Conservation (phyloP, 2,113 vertebrate genomes). For the Microtus oregoni region DNA sequence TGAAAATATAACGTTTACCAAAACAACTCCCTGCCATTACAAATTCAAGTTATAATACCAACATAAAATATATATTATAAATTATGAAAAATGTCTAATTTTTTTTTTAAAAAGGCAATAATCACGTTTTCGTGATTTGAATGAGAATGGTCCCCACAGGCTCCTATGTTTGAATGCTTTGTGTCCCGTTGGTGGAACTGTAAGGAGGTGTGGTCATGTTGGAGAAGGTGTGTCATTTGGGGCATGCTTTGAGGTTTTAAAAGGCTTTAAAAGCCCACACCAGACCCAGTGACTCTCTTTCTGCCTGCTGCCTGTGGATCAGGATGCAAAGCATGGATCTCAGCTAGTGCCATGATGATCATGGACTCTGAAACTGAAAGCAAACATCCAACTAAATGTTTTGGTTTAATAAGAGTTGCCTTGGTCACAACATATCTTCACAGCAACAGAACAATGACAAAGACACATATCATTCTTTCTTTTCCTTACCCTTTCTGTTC, state of each 20-base stretch:
- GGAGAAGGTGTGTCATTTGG: neutral
- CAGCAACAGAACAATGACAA: neutral
- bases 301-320: neutral
- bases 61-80: neutral
- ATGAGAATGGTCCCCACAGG: neutral
- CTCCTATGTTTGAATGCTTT: neutral
- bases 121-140: neutral
- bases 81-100: neutral
- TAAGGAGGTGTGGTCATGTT: neutral
- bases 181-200: neutral
- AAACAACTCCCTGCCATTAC: neutral
- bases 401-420: neutral
- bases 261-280: neutral
- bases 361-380: neutral
- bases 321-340: neutral
- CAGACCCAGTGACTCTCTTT: neutral
- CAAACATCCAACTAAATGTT: neutral
- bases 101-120: neutral
- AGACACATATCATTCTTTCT: neutral
- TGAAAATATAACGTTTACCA: neutral
- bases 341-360: too few species aligned
- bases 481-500: conserved; percentile 79
- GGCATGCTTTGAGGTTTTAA: neutral
- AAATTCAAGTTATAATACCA: neutral
- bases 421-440: neutral